Evolutionary conservation across 2,113 vertebrate species (phyloP).

Genomic region (Brachyhypopomus occidentalis): DNA sequence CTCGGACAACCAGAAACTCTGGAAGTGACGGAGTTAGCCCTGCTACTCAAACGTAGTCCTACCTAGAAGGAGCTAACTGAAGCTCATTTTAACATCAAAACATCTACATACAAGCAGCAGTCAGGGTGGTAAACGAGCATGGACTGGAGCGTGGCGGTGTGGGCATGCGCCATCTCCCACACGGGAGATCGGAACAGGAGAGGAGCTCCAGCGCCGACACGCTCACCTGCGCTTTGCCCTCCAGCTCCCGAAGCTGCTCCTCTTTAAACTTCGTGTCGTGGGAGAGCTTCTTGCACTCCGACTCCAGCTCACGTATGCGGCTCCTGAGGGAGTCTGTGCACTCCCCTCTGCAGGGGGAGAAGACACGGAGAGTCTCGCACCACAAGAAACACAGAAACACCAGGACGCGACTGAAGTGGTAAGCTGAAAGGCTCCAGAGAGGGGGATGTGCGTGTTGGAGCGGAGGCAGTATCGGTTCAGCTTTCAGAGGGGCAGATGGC

Average conservation of each 20-base stretch:
- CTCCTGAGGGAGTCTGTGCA: slow-evolving; percentile 88
- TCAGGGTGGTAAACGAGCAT: too few relatives aligned
- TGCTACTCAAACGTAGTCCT: neutral
- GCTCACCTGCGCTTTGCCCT: slow-evolving; percentile 91
- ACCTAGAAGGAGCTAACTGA: neutral
- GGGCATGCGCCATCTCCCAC: too few relatives aligned
- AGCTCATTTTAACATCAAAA: too few relatives aligned
- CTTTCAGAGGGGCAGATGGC: too few relatives aligned
- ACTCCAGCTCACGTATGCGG: slow-evolving; percentile 93
- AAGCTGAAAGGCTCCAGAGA: too few relatives aligned
- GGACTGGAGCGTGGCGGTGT: too few relatives aligned
- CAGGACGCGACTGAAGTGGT: too few relatives aligned
- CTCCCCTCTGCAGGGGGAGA: slow-evolving; percentile 81
- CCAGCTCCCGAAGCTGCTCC: slow-evolving; percentile 92
- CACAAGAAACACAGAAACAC: neutral
- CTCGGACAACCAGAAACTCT: neutral
- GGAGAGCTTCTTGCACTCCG: slow-evolving; percentile 93
- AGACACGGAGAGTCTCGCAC: neutral
- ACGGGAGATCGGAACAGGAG: too few relatives aligned
- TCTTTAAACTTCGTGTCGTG: slow-evolving; percentile 94
- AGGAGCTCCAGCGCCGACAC: neutral
- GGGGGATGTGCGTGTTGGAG: too few relatives aligned
- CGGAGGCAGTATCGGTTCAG: too few relatives aligned
- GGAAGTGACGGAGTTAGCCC: neutral
- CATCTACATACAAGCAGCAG: too few relatives aligned